A percentile compares a stretch with the other conserved stretches of the same genome.
Conservation (phyloP, 2,113 vertebrate species). For the Genyomyrus donnyi region DNA sequence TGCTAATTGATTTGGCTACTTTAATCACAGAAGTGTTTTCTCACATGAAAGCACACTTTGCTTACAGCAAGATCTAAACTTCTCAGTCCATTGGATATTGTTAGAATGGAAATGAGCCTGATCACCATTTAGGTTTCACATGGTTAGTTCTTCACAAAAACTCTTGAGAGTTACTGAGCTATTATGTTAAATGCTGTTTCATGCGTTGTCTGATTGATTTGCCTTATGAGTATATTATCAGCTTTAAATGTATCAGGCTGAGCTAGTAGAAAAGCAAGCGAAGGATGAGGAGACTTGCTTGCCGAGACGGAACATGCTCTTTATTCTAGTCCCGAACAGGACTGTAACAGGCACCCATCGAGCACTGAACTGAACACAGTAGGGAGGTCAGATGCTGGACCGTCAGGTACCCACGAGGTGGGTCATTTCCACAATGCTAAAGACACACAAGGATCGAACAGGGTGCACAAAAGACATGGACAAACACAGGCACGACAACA, state of each 20-base stretch:
- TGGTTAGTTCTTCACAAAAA: neutral
- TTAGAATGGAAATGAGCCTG: neutral
- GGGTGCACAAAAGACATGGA: too few relatives aligned
- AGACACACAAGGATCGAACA: too few relatives aligned
- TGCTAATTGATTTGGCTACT: neutral
- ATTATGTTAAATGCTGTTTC: neutral
- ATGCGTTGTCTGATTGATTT: neutral
- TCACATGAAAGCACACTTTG: neutral
- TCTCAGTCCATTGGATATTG: neutral
- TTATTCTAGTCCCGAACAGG: too few relatives aligned
- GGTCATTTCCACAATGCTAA: too few relatives aligned
- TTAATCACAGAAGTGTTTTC: neutral
- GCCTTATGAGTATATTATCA: neutral
- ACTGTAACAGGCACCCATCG: too few relatives aligned
- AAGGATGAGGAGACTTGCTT: too few relatives aligned
- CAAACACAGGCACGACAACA: too few relatives aligned
- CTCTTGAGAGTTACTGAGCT: neutral
- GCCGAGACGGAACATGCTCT: too few relatives aligned
- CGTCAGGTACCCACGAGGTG: too few relatives aligned
- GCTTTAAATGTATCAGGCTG: neutral
- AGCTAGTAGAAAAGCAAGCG: neutral
- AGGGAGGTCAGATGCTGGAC: too few relatives aligned
- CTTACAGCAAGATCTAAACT: neutral
- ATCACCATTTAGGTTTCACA: neutral
- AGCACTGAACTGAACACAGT: too few relatives aligned